Conservation (phyloP, 2,797 vertebrate species). For the Philypnodon macrostomus region DNA sequence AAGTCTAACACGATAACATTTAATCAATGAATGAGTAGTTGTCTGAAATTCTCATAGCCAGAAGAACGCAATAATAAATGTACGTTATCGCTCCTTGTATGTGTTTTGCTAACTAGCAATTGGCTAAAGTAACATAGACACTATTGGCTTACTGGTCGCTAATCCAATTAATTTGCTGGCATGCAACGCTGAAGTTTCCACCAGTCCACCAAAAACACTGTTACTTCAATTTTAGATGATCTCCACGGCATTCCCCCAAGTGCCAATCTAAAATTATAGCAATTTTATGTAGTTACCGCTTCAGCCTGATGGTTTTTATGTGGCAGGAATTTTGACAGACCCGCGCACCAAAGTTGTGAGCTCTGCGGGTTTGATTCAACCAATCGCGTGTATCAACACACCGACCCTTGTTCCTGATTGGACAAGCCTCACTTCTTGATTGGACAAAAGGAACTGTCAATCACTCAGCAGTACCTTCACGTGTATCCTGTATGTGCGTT, state of each 20-base stretch:
- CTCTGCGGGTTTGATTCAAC: conserved; percentile 46
- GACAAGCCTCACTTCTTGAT: conserved; percentile 29
- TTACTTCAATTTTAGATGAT: neutral
- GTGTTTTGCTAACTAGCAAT: conserved; percentile 19
- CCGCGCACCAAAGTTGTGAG: conserved; percentile 51
- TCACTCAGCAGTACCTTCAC: neutral
- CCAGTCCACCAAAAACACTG: neutral
- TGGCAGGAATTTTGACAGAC: conserved; percentile 50
- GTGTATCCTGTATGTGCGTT: neutral
- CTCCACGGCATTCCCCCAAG: rapidly evolving
- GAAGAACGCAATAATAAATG: neutral
- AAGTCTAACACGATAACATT: neutral
- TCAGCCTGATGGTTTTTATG: neutral
- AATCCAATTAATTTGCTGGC: conserved; percentile 66
- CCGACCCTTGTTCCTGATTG: neutral
- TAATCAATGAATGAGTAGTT: neutral
- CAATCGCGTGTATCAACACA: conserved; percentile 32
- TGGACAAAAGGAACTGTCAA: conserved; percentile 35
- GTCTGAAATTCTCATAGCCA: neutral
- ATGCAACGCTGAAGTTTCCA: conserved; percentile 33
- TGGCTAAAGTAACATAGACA: conserved; percentile 39
- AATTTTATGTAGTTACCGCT: neutral
- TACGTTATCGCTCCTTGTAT: neutral
- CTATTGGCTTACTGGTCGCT: conserved; percentile 45
- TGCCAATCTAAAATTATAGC: no score